Evolutionary conservation across 53 echinoderm and acorn worm species (phyloP).

Genomic region (Echinometra lucunter): DNA sequence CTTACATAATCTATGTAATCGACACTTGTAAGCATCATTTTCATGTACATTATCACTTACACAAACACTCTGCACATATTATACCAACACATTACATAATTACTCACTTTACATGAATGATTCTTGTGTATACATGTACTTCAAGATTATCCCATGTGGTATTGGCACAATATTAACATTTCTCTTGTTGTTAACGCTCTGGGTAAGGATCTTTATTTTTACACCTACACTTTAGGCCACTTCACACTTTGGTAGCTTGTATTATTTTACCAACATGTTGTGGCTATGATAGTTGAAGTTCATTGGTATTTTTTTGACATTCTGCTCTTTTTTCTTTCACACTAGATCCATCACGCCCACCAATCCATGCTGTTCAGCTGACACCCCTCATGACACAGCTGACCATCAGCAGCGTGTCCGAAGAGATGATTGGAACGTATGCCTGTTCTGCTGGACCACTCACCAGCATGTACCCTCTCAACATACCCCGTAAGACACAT

Average conservation of each 20-base stretch:
- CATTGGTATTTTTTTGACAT: not conserved
- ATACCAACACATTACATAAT: too few relatives aligned
- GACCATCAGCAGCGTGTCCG: conserved; percentile 52
- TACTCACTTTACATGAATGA: too few relatives aligned
- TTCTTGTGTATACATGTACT: too few relatives aligned
- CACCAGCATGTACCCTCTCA: conserved; percentile 67
- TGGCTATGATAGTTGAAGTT: not conserved
- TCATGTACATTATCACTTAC: too few relatives aligned
- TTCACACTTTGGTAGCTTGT: too few relatives aligned
- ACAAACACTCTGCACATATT: too few relatives aligned
- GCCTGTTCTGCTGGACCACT: conserved; percentile 74
- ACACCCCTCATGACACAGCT: conserved; percentile 62
- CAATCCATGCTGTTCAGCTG: conserved; percentile 32
- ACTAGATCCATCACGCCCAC: conserved; percentile 22
- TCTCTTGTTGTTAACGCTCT: too few relatives aligned
- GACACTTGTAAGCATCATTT: too few relatives aligned
- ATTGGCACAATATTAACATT: too few relatives aligned
- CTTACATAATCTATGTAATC: too few relatives aligned
- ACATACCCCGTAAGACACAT: conserved; percentile 66
- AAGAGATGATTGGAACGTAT: conserved; percentile 61
- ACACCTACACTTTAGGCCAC: too few relatives aligned
- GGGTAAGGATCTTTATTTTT: not conserved
- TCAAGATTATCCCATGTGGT: too few relatives aligned
- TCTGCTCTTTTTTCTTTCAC: not conserved
- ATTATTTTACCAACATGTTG: not conserved